Conservation (phyloP, 1,140 invertebrate genomes). For the Caenorhabditis inopinata region DNA sequence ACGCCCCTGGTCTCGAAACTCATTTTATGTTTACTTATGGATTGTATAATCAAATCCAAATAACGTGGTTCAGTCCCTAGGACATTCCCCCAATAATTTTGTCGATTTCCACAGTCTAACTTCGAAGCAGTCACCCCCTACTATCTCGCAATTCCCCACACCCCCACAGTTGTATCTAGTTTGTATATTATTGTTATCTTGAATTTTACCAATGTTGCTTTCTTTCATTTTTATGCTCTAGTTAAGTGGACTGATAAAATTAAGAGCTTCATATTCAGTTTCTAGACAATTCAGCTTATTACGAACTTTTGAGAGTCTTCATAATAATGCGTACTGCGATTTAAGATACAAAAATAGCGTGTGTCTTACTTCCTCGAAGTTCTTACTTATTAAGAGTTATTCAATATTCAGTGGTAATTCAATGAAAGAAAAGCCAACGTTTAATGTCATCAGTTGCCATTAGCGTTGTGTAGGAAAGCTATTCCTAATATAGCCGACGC, state of each 20-base stretch:
- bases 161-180: not conserved
- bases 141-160: not conserved
- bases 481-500: too few species aligned
- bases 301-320: too few species aligned
- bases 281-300: not conserved
- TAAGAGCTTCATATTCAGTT: not conserved
- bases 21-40: not conserved
- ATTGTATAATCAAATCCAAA: slow-evolving; percentile 20
- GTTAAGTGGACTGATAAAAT: slow-evolving; percentile 15
- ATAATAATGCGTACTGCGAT: too few species aligned
- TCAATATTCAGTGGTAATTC: too few species aligned
- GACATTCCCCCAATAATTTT: slow-evolving; percentile 12
- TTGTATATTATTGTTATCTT: slow-evolving; percentile 33
- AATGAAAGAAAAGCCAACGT: too few species aligned
- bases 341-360: too few species aligned
- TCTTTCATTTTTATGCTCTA: not conserved
- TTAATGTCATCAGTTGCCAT: too few species aligned
- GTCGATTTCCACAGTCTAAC: not conserved
- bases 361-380: too few species aligned
- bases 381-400: too few species aligned
- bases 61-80: not conserved
- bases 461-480: too few species aligned
- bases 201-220: slow-evolving; percentile 15
- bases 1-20: not conserved
- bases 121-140: too few species aligned